These are phyloP conservation scores for Toxotes lorentzi DNA, from an alignment of 2,797 vertebrate species.

Conservation along the genomic window DNA sequence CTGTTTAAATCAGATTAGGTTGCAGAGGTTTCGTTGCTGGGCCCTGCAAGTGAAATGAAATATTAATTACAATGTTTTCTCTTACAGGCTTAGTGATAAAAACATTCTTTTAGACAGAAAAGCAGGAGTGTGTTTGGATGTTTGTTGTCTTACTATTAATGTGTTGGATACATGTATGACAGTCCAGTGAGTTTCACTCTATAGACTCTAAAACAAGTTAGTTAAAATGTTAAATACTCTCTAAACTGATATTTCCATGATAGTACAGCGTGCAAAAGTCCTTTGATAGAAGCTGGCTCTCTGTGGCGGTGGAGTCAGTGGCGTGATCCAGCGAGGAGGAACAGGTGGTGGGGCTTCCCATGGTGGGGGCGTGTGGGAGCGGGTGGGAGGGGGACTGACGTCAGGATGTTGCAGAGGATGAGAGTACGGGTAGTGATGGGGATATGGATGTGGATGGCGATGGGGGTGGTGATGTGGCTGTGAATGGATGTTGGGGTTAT, in stretches of 20 bases:
- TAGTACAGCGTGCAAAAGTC: constrained; percentile 83
- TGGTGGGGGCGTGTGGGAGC: constrained; percentile 57
- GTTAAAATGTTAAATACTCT: constrained; percentile 36
- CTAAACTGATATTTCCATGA: constrained; percentile 86
- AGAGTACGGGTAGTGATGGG: constrained; percentile 53
- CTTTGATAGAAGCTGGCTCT: constrained; percentile 82
- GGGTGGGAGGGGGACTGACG: constrained; percentile 60
- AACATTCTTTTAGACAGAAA: constrained; percentile 59
- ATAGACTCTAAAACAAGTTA: constrained; percentile 1
- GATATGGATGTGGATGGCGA: constrained; percentile 49
- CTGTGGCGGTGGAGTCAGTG: constrained; percentile 78
- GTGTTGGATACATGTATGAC: constrained; percentile 12
- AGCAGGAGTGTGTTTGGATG: constrained; percentile 34
- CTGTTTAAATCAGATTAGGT: constrained; percentile 68
- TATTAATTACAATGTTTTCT: constrained; percentile 40
- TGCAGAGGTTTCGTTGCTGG: constrained; percentile 62
- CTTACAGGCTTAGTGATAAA: constrained; percentile 60
- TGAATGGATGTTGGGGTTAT: constrained; percentile 29
- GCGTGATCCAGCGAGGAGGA: constrained; percentile 79
- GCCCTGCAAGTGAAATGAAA: constrained; percentile 49
- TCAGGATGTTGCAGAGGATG: constrained; percentile 57
- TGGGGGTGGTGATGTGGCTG: constrained; percentile 44
- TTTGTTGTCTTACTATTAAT: constrained; percentile 17
- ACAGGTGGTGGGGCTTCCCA: constrained; percentile 78
- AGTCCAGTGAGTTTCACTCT: constrained; percentile 28